Evolutionary conservation across 1,140 invertebrate genomes (phyloP).

Genomic region (Eupeodes corollae): DNA sequence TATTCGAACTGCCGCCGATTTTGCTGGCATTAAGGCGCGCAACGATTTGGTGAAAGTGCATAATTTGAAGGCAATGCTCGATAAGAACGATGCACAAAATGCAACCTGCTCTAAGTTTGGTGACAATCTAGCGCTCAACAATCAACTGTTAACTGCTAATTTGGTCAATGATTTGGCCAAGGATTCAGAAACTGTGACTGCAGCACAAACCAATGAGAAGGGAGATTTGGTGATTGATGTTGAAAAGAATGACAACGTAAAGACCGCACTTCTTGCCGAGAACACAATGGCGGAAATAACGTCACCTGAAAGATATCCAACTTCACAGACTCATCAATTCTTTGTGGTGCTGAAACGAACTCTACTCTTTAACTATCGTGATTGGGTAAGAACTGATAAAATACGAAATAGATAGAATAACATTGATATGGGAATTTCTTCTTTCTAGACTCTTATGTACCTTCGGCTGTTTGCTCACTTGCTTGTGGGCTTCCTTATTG

Average conservation of each 20-base stretch:
- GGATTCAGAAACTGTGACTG: conserved; percentile 19
- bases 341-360: conserved; percentile 70
- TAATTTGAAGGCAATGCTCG: conserved; percentile 32
- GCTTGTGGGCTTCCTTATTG: conserved; percentile 82
- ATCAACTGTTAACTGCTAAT: conserved; percentile 36
- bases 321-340: conserved; percentile 63
- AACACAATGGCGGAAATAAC: conserved; percentile 30
- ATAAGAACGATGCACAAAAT: conserved; percentile 42
- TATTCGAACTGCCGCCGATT: conserved; percentile 43
- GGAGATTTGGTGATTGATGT: conserved; percentile 41
- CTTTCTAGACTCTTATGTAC: conserved; percentile 80
- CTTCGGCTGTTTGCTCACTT: conserved; percentile 86
- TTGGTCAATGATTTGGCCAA: conserved; percentile 60
- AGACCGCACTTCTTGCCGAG: conserved; percentile 50
- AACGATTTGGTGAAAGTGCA: conserved; percentile 38
- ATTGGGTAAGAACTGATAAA: conserved; percentile 53
- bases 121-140: conserved; percentile 34
- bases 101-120: conserved; percentile 39
- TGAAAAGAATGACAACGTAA: conserved; percentile 51
- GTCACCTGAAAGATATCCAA: conserved; percentile 60
- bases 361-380: conserved; percentile 65
- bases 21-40: conserved; percentile 42
- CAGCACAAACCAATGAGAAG: conserved; percentile 23
- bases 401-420: background rate
- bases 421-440: background rate